A percentile compares a stretch with the other conserved stretches of the same genome.
Conservation (phyloP, 2,888 invertebrate species). For the Rhogogaster chlorosoma region DNA sequence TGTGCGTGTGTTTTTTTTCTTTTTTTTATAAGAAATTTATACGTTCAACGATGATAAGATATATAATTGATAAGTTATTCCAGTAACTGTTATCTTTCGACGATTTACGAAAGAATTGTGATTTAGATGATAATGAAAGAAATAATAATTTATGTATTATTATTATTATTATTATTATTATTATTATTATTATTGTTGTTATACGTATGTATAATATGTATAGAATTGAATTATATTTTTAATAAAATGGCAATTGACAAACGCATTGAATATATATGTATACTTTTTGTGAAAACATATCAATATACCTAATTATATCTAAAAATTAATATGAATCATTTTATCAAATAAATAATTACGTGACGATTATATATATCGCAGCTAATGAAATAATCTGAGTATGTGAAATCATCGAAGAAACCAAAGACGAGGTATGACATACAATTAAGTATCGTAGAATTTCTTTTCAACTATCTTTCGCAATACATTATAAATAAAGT, state of each 20-base stretch:
- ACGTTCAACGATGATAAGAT: neutral
- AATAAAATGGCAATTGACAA: conserved; percentile 4
- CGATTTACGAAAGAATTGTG: conserved; percentile 30
- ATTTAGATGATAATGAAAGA: conserved; percentile 37
- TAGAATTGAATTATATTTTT: conserved; percentile 37
- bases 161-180: conserved; percentile 7
- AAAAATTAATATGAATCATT: no score
- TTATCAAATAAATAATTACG: neutral
- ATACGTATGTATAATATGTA: neutral
- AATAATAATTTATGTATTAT: conserved; percentile 29
- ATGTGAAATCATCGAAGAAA: neutral
- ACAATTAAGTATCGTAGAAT: neutral
- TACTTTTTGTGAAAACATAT: no score
- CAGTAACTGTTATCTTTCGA: conserved; percentile 6
- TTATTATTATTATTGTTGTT: conserved; percentile 8
- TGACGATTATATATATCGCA: neutral
- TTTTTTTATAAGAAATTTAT: neutral
- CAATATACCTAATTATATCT: no score
- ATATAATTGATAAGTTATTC: conserved; percentile 29
- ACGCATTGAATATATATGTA: neutral
- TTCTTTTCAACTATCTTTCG: neutral
- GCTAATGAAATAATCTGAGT: neutral
- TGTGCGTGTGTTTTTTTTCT: neutral
- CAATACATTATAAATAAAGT: neutral
- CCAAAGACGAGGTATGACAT: neutral